A percentile compares a stretch with the other conserved stretches of the same genome.
phyloP scores from a whole-genome alignment of 2,797 vertebrate species.

The Tokudaia tokunoshimensis region DNA sequence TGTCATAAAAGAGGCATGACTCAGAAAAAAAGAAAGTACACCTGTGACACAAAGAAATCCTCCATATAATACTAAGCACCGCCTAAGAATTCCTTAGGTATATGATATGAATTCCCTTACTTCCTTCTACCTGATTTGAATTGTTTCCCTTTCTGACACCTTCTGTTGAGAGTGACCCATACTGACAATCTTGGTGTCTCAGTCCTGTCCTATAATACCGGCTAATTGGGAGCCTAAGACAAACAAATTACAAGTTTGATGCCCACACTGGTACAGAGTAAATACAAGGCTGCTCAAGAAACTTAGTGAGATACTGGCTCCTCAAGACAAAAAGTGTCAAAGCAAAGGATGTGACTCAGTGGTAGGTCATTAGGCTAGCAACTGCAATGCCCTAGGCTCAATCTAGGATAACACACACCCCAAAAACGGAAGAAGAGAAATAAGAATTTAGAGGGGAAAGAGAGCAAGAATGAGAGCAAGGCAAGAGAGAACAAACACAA shows the following conservation, averaged over 20 bases:
- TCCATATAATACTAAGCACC: background rate
- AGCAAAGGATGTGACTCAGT: background rate
- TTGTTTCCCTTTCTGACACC: slow-evolving; percentile 9
- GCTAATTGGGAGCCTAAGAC: background rate
- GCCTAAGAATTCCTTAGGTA: slow-evolving; percentile 9
- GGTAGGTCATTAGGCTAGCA: background rate
- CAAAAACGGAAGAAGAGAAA: too few relatives aligned
- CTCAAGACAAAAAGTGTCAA: background rate
- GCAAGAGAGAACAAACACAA: background rate
- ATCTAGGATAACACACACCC: background rate
- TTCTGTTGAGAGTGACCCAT: background rate
- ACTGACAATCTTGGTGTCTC: background rate
- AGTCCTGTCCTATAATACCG: background rate
- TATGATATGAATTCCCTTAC: background rate
- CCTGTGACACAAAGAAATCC: background rate
- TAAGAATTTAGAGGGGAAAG: background rate
- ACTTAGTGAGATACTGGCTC: background rate
- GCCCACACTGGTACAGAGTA: background rate
- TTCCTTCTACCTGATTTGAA: slow-evolving; percentile 26
- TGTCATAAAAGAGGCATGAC: slow-evolving; percentile 1
- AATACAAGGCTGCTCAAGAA: background rate
- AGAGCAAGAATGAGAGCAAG: background rate
- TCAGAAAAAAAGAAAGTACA: slow-evolving; percentile 31
- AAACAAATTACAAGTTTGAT: background rate
- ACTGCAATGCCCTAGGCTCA: background rate